A percentile compares a stretch with the other conserved stretches of the same genome.
Evolutionary conservation across 2,888 invertebrate species (phyloP).

Genomic region (Listrodromus nycthemerus): DNA sequence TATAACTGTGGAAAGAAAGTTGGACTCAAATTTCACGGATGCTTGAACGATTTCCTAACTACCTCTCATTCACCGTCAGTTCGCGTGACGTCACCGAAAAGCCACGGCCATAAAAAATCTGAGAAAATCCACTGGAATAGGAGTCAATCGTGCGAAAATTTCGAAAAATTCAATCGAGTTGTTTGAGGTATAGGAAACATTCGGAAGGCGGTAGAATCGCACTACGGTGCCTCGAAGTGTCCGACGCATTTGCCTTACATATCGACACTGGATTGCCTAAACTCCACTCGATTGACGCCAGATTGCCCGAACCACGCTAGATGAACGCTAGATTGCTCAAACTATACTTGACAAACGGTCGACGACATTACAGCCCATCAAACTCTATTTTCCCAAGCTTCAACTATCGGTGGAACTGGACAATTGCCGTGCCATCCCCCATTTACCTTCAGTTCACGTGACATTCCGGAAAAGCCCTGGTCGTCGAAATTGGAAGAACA

Average conservation of each 20-base stretch:
- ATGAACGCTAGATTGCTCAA: background rate
- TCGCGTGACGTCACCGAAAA: background rate
- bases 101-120: background rate
- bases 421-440: background rate
- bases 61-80: background rate
- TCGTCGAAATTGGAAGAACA: background rate
- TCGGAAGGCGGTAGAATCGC: too few relatives aligned
- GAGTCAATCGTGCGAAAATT: too few relatives aligned
- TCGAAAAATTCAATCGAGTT: too few relatives aligned
- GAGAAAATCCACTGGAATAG: background rate
- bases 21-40: too few relatives aligned
- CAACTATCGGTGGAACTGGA: background rate
- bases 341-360: constrained; percentile 17
- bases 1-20: too few relatives aligned
- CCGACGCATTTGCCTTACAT: background rate
- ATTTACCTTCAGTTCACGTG: background rate
- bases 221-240: background rate
- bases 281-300: background rate
- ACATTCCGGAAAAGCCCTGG: background rate
- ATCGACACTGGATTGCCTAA: background rate
- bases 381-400: background rate
- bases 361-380: constrained; percentile 26
- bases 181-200: too few relatives aligned
- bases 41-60: background rate
- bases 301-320: background rate